Evolutionary conservation across 92 coral and sea anemone species (phyloP).

Genomic region (Zoanthus gigantus): DNA sequence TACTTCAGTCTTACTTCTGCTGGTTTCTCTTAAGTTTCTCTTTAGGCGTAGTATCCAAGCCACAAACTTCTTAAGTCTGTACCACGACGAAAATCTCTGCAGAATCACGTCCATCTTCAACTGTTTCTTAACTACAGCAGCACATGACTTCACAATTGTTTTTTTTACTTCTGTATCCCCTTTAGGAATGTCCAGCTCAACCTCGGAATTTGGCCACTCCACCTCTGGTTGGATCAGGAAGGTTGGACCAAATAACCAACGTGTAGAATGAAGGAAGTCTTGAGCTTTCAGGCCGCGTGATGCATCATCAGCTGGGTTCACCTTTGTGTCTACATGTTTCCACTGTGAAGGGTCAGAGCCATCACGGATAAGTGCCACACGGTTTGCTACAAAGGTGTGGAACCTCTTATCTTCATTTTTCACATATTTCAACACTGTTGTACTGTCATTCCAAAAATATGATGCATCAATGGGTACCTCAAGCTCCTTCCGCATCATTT

Average conservation of each 20-base stretch:
- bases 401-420: not conserved
- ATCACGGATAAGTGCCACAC: not conserved
- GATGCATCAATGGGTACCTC: not conserved
- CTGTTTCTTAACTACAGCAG: too few relatives aligned
- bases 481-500: not conserved
- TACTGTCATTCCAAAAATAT: conserved; percentile 11
- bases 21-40: too few relatives aligned
- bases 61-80: too few relatives aligned
- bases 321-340: not conserved
- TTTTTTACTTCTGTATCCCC: not conserved
- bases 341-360: not conserved
- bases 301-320: conserved; percentile 6
- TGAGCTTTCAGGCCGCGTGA: not conserved
- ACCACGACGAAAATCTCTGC: too few relatives aligned
- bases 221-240: not conserved
- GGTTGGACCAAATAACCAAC: not conserved
- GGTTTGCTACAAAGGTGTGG: not conserved
- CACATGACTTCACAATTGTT: not conserved
- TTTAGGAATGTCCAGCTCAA: not conserved
- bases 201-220: not conserved
- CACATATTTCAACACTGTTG: not conserved
- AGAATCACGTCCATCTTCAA: too few relatives aligned
- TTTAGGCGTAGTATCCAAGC: too few relatives aligned
- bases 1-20: too few relatives aligned
- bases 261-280: not conserved